These are phyloP conservation scores for Mustela lutreola DNA, from an alignment of 2,113 vertebrate species.

Conservation along the genomic window DNA sequence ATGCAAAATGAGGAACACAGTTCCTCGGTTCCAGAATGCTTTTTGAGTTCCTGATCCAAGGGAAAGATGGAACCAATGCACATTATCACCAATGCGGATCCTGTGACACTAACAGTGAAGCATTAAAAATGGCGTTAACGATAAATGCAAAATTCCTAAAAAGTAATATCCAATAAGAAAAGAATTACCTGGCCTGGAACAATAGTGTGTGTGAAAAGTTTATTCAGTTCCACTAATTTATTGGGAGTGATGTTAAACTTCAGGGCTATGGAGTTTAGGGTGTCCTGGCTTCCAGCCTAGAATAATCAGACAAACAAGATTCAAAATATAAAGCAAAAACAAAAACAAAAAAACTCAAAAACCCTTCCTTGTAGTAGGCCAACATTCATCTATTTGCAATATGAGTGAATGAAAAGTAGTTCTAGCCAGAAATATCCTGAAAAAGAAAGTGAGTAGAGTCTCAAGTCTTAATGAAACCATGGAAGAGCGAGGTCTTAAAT, in stretches of 20 bases:
- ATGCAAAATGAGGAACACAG: not conserved
- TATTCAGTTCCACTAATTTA: constrained; percentile 97
- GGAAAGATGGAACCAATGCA: not conserved
- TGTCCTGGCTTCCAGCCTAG: constrained; percentile 94
- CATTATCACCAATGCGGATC: not conserved
- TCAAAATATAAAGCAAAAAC: constrained; percentile 11
- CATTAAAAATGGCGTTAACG: not conserved
- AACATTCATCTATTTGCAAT: not conserved
- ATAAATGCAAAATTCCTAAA: constrained; percentile 38
- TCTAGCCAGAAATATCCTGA: not conserved
- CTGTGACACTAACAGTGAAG: not conserved
- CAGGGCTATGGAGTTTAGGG: constrained; percentile 96
- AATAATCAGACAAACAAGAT: constrained; percentile 71
- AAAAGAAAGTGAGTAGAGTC: not conserved
- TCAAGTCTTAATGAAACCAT: constrained; percentile 38
- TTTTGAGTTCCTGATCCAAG: not conserved
- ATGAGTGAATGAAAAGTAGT: not conserved
- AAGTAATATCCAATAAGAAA: constrained; percentile 52
- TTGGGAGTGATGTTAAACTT: constrained; percentile 98
- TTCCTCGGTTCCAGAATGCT: not conserved
- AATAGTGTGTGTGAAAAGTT: constrained; percentile 95
- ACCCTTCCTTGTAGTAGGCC: not conserved
- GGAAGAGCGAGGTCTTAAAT: not conserved
- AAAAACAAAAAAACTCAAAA: not conserved
- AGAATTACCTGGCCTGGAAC: constrained; percentile 95